Conservation (phyloP, 1,140 invertebrate species). For the Macrocentrus cingulum region DNA sequence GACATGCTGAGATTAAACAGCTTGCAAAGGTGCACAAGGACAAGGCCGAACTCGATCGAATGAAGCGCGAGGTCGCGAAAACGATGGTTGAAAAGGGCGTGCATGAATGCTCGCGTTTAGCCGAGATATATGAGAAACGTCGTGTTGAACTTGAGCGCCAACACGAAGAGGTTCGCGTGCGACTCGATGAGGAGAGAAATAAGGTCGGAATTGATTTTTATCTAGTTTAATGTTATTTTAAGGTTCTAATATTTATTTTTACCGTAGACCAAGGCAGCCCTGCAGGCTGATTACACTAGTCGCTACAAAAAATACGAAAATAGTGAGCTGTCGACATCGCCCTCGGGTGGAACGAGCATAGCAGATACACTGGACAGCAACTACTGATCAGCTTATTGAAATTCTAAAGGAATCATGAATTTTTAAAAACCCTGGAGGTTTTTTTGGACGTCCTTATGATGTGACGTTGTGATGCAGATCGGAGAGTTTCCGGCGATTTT, state of each 20-base stretch:
- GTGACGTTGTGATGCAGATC: no score
- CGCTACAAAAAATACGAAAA: conserved; percentile 54
- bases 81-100: conserved; percentile 81
- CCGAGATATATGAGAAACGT: conserved; percentile 73
- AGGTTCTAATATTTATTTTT: no score
- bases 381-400: conserved; percentile 42
- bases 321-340: conserved; percentile 49
- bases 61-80: conserved; percentile 74
- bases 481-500: no score
- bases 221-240: conserved; percentile 11
- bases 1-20: conserved; percentile 78
- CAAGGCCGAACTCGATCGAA: conserved; percentile 82
- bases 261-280: conserved; percentile 42
- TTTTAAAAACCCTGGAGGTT: no score
- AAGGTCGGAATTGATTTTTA: conserved; percentile 60
- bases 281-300: conserved; percentile 49
- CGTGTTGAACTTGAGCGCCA: conserved; percentile 74
- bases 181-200: conserved; percentile 69
- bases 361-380: conserved; percentile 47
- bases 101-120: conserved; percentile 75
- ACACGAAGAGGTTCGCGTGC: conserved; percentile 74
- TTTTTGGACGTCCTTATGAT: no score
- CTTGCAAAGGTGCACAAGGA: conserved; percentile 80
- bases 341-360: conserved; percentile 46
- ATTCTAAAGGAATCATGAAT: no score